Evolutionary conservation across 2,797 vertebrate species (phyloP), one percentile per base, ranked within the genome.

Genomic region (Falco columbarius): DNA sequence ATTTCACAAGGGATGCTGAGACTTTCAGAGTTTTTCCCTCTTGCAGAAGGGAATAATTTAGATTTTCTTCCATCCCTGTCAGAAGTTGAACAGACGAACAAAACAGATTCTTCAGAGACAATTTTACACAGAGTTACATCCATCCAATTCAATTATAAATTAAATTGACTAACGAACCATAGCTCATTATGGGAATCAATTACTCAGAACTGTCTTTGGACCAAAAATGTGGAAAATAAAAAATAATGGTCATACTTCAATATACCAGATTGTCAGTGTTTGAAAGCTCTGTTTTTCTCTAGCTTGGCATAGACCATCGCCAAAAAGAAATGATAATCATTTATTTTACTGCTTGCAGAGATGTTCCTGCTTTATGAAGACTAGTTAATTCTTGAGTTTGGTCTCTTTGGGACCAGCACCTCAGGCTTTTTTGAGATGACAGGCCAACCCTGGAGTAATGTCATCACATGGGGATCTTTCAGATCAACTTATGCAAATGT

Each of bases 61-160:
- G 97, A 98, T 98, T 98, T 98, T 98, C 98, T 98, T 98, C 98
- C 96, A 98, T 98, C 97, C 98, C 97, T 98, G 97, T 98, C 98
- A 98, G 97, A 98, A 98, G 98, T 98, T 98, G 98, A 98, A 98
- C 98, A 98, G 98, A 98, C 98, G 98, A 98, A 98, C 98, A 98
- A 98, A 98, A 98, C 98, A 98, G 98, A 98, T 98, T 98, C 98
- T 98, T 98, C 97, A 97, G 98, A 98, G 98, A 98, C 98, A 98
- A 98, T 98, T 98, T 98, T 98, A 98, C 98, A 98, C 98, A 97
- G 98, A 98, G 98, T 98, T 98, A 98, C 98, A 99, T 98, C 98
- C 98, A 99, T 99, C 98, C 98, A 98, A 99, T 99, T 99, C 98
- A 99, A 99, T 98, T 99, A 99, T 98, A 98, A 99, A 99, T 99